These are phyloP conservation scores for Incurvaria masculella DNA, from an alignment of 2,888 invertebrate species.

Conservation along the genomic window DNA sequence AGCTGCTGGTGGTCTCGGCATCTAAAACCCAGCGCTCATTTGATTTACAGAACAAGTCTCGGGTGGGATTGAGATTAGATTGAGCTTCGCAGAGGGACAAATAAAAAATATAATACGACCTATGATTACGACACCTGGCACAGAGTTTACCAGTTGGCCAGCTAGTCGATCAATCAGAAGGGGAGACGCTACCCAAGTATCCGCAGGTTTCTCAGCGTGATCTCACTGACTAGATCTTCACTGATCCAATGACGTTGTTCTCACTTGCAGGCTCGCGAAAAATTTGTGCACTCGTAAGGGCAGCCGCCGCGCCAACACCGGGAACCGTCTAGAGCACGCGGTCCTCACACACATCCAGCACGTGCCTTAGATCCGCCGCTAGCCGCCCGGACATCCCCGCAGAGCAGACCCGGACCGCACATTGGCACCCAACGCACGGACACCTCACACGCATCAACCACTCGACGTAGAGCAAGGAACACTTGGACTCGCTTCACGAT, in stretches of 20 bases:
- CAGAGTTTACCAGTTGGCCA: no score
- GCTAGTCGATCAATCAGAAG: no score
- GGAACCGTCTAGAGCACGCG: slow-evolving; percentile 79
- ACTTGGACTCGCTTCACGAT: slow-evolving; percentile 26
- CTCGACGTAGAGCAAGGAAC: slow-evolving; percentile 27
- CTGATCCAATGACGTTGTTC: slow-evolving; percentile 5
- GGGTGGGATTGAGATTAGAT: no score
- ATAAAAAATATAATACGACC: no score
- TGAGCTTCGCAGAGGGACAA: no score
- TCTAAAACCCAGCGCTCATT: no score
- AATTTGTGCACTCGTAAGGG: slow-evolving; percentile 79
- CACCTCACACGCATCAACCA: slow-evolving; percentile 32
- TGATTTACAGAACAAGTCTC: no score
- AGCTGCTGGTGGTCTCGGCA: no score
- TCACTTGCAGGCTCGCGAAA: slow-evolving; percentile 69
- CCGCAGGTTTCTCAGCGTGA: no score
- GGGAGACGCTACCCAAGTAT: no score
- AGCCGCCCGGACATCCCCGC: slow-evolving; percentile 14
- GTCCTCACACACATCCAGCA: slow-evolving; percentile 81
- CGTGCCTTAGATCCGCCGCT: slow-evolving; percentile 66
- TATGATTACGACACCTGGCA: no score
- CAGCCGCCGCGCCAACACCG: slow-evolving; percentile 81
- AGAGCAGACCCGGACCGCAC: slow-evolving; percentile 1
- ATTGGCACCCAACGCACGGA: slow-evolving; percentile 15
- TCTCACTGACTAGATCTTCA: no score